Evolutionary conservation across 1,140 invertebrate genomes (phyloP), one percentile per base, ranked within the genome.

Genomic region (Heliconius eleuchia): DNA sequence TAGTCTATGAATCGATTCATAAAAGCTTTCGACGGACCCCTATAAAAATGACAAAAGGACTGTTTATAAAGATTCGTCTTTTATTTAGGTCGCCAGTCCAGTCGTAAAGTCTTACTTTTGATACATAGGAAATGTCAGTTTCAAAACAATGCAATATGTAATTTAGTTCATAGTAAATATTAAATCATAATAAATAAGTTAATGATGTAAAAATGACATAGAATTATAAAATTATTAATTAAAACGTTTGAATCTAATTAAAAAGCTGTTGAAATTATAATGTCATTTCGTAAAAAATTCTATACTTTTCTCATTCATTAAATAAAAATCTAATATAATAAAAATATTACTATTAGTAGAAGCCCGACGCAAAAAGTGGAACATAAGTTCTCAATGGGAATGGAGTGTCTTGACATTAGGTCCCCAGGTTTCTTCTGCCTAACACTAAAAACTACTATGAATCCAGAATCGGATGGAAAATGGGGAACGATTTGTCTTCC

Each of bases 31-130:
- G 82, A 87, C 84, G 85, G 79, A 76, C 82, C 80, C 83, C 83
- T 85, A 85, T 89, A 88, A 89, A 80, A 87, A 87, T 85, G 84
- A 89, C 87, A 89, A 87, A 87, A 82, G 82, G 80, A 85, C 86
- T 84, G 71, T 83, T 84, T 86, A 89, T 85, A 86, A 87, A 85
- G 83, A 89, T 85, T 87, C 84, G 78, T 85, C 84, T 81, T 87
- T 87, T 86, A 87, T 86, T 87, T 86, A 82, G 80, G 84, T 80
- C 78, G 55, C 60, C 74, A 83, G 84, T 66, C 79, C 80, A 81
- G 82, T 83, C 85, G 83, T 89, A 88, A 88, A 88, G 57, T 42
- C 60, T 66, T 30, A 66, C 60, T 16, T 3, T 60, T 13, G 19
- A 66, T 16, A 60, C 55, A 60, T 60, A 60, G 60, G 23, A 27